phyloP scores from a whole-genome alignment of 2,888 invertebrate species.

The Pseudococcus jackbeardsleyi region DNA sequence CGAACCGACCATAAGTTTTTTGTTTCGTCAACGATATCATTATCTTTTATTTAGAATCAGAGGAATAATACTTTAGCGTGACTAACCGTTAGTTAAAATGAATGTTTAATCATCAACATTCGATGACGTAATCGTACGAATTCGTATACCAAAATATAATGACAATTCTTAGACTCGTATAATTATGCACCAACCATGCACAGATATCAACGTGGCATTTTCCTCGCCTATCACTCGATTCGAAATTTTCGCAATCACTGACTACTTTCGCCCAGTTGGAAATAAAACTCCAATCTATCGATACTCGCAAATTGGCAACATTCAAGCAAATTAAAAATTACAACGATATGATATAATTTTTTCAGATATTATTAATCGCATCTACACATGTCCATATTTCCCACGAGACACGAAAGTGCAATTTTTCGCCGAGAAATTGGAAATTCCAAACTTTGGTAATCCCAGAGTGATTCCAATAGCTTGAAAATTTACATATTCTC shows the following conservation, averaged over 20 bases:
- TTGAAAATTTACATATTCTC: too few species aligned
- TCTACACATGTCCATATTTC: too few species aligned
- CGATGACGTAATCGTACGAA: background rate
- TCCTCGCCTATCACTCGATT: background rate
- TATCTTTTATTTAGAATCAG: background rate
- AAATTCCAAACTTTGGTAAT: too few species aligned
- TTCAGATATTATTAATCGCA: too few species aligned
- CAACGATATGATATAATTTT: too few species aligned
- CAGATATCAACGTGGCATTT: background rate
- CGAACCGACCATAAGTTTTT: too few species aligned
- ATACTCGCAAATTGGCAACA: too few species aligned
- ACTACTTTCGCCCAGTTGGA: background rate
- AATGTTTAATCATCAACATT: background rate
- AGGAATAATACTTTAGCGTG: background rate
- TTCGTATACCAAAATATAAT: background rate
- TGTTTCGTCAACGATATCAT: background rate
- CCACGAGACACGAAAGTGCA: too few species aligned
- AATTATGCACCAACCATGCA: background rate
- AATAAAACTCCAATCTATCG: background rate
- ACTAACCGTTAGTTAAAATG: background rate
- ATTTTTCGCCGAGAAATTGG: too few species aligned
- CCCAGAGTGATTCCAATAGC: too few species aligned
- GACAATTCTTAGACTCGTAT: background rate
- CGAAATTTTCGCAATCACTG: background rate
- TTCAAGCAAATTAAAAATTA: too few species aligned